Conservation (phyloP, 2,113 vertebrate genomes). For the Thomomys bottae region DNA sequence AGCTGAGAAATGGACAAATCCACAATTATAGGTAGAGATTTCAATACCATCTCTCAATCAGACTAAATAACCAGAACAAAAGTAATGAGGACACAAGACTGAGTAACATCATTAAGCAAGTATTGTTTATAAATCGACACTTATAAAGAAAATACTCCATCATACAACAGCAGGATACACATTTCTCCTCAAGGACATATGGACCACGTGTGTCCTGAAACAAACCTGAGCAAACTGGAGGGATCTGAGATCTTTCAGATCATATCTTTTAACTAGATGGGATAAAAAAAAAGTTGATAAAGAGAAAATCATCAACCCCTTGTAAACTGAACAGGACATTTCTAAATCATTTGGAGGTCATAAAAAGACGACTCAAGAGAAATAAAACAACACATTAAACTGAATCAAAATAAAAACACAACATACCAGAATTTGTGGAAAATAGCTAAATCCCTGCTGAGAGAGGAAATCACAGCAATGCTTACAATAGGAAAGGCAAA, state of each 20-base stretch:
- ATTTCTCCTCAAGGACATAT: neutral
- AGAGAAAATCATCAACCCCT: neutral
- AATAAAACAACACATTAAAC: neutral
- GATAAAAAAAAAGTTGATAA: neutral
- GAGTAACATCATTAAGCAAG: neutral
- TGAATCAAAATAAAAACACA: neutral
- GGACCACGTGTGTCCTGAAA: too few species aligned
- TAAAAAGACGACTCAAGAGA: neutral
- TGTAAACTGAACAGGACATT: neutral
- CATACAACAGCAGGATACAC: neutral
- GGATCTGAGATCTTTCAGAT: neutral
- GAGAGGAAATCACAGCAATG: neutral
- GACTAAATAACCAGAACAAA: constrained; percentile 1
- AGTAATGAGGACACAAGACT: neutral
- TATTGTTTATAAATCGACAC: neutral
- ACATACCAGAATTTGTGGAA: neutral
- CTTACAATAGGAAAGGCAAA: neutral
- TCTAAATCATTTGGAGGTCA: neutral
- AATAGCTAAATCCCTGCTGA: neutral
- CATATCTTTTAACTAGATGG: neutral
- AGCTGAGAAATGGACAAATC: neutral
- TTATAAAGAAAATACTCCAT: neutral
- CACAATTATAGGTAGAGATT: neutral
- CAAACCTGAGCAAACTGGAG: neutral
- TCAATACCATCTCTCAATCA: neutral